Evolutionary conservation across 1,140 invertebrate species (phyloP).

Genomic region (Limonius californicus): DNA sequence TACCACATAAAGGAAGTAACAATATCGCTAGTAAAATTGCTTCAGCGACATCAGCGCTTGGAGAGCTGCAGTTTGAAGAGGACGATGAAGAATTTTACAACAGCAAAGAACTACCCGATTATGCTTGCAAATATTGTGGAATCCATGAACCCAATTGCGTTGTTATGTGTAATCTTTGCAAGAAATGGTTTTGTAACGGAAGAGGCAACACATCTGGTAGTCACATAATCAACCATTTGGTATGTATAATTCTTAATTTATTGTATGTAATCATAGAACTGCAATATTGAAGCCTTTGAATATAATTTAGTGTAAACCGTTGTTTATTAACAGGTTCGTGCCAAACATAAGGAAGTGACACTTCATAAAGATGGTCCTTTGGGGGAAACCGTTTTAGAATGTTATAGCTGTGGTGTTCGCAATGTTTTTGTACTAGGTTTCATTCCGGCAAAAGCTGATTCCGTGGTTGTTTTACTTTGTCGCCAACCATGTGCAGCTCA

Average conservation of each 20-base stretch:
- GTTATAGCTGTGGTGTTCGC: constrained; percentile 96
- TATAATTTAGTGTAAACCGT: too few relatives aligned
- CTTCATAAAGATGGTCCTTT: constrained; percentile 96
- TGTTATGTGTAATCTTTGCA: constrained; percentile 96
- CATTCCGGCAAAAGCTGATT: constrained; percentile 98
- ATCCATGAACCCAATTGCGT: constrained; percentile 97
- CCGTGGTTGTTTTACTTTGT: constrained; percentile 97
- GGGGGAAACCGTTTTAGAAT: constrained; percentile 96
- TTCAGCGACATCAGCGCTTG: constrained; percentile 67
- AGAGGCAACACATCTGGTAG: constrained; percentile 96
- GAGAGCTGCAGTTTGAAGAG: constrained; percentile 84
- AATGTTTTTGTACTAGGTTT: constrained; percentile 99
- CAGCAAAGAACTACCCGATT: constrained; percentile 82
- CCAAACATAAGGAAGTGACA: constrained; percentile 98
- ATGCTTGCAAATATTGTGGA: constrained; percentile 98
- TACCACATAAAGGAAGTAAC: constrained; percentile 48
- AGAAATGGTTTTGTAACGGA: constrained; percentile 99
- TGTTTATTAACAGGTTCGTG: constrained; percentile 66
- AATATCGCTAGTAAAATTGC: constrained; percentile 69
- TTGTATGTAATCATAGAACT: neutral
- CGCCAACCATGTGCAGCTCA: constrained; percentile 96
- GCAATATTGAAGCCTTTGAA: neutral
- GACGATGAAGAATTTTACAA: constrained; percentile 89
- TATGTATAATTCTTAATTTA: constrained; percentile 23
- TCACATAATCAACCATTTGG: constrained; percentile 98